Base-by-base conservation (phyloP, 23 tunicate species). In the Trididemnum miniatum region DNA sequence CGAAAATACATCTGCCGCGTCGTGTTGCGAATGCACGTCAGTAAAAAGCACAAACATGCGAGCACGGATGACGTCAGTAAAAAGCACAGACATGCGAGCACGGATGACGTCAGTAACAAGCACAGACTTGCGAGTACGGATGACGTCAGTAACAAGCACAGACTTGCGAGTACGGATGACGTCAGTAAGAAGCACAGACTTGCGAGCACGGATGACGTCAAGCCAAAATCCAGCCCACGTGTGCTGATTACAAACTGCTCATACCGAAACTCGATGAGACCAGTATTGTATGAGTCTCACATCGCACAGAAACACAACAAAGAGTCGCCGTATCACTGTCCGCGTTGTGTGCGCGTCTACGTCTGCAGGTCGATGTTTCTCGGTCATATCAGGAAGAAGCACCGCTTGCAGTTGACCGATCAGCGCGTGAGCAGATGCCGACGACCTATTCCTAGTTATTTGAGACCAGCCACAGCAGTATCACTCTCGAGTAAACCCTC, bases 1-100 rank as follows among this genome's bases (percentile, higher is more conserved):
- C 22, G 32, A 26, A 20, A 2, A 2, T 77, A 77, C 67, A 26
- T 77, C 28, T 77, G 82, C 31, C 67, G 54, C 20, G 82, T 77
- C 28, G 82, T 77, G 37, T 37, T 77, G 7, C 67, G 82, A 29
- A 77, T 77, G 82, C 82, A 77, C 27, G 31, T 77, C 26, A 29
- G 82, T 25, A 77, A 77, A 26, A 77, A 77, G 32, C 82, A 77
- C 40, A 77, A 77, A 31, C 1, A 2, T 27, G 67, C 22, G 26
- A 49, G 54, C 23, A 18, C 32, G 7, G n/a, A 62, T 18, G 5
- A 22, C 15, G 29, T 62, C 26, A 62, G n/a, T 22, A 77, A 77
- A 26, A 77, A 77, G 32, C 82, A 77, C 40, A 77, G 54, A 31
- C 1, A 2, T 27, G 67, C 22, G 26, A 49, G 54, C 23, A 18